These are phyloP conservation scores for Andinoacara biseriatus DNA, from an alignment of 2,113 vertebrate genomes.

Conservation along the genomic window DNA sequence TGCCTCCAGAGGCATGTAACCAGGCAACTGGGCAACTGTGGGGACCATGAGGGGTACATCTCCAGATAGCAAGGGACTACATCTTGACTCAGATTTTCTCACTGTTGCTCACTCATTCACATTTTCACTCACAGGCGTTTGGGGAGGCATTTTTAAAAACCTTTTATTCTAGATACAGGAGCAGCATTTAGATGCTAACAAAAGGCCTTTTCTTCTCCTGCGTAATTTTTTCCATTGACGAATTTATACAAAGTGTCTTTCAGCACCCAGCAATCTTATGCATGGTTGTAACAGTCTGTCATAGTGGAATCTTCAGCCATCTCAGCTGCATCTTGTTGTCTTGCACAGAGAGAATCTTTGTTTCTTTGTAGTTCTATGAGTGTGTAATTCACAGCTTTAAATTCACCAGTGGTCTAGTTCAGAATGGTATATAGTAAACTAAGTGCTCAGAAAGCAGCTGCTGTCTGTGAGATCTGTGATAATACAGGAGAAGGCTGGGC, in stretches of 20 bases:
- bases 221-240: conserved; percentile 60
- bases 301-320: conserved; percentile 39
- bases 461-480: neutral
- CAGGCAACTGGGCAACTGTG: conserved; percentile 73
- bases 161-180: conserved; percentile 61
- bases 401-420: neutral
- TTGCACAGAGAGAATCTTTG: conserved; percentile 27
- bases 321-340: conserved; percentile 39
- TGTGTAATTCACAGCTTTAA: conserved; percentile 8
- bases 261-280: conserved; percentile 37
- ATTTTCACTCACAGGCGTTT: conserved; percentile 22
- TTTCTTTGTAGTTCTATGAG: neutral
- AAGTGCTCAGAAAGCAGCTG: neutral
- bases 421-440: neutral
- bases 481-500: neutral
- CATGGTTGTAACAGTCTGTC: conserved; percentile 52
- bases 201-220: conserved; percentile 42
- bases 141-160: conserved; percentile 43
- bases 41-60: conserved; percentile 62
- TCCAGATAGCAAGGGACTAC: conserved; percentile 51
- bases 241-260: conserved; percentile 49
- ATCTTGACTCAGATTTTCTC: conserved; percentile 56
- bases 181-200: conserved; percentile 58
- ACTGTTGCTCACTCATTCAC: conserved; percentile 49
- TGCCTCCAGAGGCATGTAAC: conserved; percentile 75